Evolutionary conservation across 2,888 invertebrate genomes (phyloP).

Genomic region (Epiperipatus broadwayi): DNA sequence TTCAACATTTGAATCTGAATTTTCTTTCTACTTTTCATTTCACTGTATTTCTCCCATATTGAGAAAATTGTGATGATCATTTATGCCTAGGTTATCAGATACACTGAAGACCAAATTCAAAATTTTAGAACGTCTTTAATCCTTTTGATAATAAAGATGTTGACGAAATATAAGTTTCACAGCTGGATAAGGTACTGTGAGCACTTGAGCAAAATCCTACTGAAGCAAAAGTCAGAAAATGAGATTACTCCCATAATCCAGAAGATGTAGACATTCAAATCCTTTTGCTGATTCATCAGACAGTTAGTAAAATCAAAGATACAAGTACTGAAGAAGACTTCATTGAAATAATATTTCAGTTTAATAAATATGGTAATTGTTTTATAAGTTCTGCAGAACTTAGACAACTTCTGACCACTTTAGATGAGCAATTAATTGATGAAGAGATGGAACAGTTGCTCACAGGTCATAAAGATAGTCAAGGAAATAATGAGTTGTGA

Average conservation of each 20-base stretch:
- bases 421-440: too few relatives aligned
- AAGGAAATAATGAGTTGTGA: too few relatives aligned
- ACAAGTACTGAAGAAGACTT: slow-evolving; percentile 92
- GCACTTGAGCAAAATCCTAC: slow-evolving; percentile 97
- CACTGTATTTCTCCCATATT: too few relatives aligned
- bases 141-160: slow-evolving; percentile 95
- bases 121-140: slow-evolving; percentile 90
- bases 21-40: too few relatives aligned
- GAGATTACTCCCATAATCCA: slow-evolving; percentile 71
- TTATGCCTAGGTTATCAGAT: too few relatives aligned
- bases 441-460: too few relatives aligned
- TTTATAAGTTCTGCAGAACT: slow-evolving; percentile 94
- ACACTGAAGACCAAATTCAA: too few relatives aligned
- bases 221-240: slow-evolving; percentile 93
- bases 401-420: slow-evolving; percentile 85
- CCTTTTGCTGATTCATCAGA: slow-evolving; percentile 88
- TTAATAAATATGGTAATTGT: slow-evolving; percentile 98
- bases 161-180: slow-evolving; percentile 86
- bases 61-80: too few relatives aligned
- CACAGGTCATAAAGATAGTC: too few relatives aligned
- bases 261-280: slow-evolving; percentile 93
- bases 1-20: too few relatives aligned
- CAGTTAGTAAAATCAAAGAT: slow-evolving; percentile 80
- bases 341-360: slow-evolving; percentile 90
- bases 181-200: slow-evolving; percentile 89